Evolutionary conservation across 2,888 invertebrate genomes (phyloP), one percentile per base, ranked within the genome.

Genomic region (Catocala sponsa): DNA sequence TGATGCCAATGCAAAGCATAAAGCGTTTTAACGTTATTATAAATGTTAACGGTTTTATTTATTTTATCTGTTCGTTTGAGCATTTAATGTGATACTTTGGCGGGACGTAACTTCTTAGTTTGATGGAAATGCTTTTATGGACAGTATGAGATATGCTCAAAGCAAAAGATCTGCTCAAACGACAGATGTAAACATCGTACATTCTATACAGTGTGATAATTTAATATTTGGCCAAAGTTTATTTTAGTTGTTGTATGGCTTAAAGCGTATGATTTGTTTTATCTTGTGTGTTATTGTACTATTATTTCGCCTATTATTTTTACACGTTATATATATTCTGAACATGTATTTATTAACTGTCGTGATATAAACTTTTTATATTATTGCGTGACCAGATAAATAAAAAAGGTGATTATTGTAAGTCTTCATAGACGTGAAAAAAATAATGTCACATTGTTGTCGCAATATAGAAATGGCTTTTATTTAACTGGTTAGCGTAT

Each of bases 211-310:
- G 75, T 88, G 88, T 88, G 89, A 88, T 89, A 88, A 81, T 78
- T 82, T 81, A 80, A 76, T 81, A 74, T 82, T 85, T 86, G 78
- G 87, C 91, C 92, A 92, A 91, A 92, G 91, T 90, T 88, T 90
- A 88, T 87, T 88, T 89, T 83, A 88, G 84, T 87, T 85, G 73
- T 85, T 85, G 80, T 71, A 73, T 65, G 71, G 86, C 86, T 87
- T 69, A 79, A 76, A 87, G 86, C 88, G 79, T 78, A 78, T 77
- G 58, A 72, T 76, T 76, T 74, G 61, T 71, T 74, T 72, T 72
- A 70, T 68, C 38, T 63, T 59, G 48, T 49, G 56, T 63, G 52
- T 66, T 69, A 65, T 61, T 48, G n/a, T 60, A 55, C 25, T 47
- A 46, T 72, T 49, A 59, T 67, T 72, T 56, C 56, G 51, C 15